phyloP scores from a whole-genome alignment of 2,797 vertebrate genomes.

The Eulemur rubriventer region DNA sequence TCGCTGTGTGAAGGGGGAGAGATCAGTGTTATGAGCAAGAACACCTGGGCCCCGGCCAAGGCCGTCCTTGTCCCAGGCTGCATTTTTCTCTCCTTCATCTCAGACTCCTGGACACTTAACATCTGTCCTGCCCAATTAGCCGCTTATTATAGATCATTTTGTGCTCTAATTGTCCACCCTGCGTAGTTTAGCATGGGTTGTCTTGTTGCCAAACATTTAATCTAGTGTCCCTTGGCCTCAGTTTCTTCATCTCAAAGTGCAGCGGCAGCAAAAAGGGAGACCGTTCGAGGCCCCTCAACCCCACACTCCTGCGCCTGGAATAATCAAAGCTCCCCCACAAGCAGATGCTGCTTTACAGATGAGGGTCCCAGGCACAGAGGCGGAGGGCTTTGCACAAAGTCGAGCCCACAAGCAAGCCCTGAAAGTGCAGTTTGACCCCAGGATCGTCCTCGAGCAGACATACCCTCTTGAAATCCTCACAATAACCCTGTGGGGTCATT shows the following conservation, averaged over 20 bases:
- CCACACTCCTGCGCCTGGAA: neutral
- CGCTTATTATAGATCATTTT: neutral
- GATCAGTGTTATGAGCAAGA: neutral
- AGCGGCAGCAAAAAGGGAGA: neutral
- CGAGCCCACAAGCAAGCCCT: neutral
- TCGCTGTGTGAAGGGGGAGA: neutral
- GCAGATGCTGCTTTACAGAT: neutral
- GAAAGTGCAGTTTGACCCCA: fast-evolving
- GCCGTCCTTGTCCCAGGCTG: fast-evolving
- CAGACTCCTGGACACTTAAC: neutral
- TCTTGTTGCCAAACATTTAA: no score
- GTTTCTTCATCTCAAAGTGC: neutral
- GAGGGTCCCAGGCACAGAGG: neutral
- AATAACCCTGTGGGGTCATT: neutral
- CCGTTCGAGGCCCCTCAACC: neutral
- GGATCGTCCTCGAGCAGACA: fast-evolving
- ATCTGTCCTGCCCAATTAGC: neutral
- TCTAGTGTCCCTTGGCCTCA: no score
- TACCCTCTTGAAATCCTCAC: fast-evolving
- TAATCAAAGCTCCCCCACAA: no score
- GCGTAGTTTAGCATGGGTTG: no score
- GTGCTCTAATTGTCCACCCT: neutral
- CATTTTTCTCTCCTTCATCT: neutral
- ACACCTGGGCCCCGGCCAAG: neutral
- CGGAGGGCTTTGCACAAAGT: neutral